phyloP scores from a whole-genome alignment of 2,888 invertebrate genomes.

The Anarsia innoxiella region DNA sequence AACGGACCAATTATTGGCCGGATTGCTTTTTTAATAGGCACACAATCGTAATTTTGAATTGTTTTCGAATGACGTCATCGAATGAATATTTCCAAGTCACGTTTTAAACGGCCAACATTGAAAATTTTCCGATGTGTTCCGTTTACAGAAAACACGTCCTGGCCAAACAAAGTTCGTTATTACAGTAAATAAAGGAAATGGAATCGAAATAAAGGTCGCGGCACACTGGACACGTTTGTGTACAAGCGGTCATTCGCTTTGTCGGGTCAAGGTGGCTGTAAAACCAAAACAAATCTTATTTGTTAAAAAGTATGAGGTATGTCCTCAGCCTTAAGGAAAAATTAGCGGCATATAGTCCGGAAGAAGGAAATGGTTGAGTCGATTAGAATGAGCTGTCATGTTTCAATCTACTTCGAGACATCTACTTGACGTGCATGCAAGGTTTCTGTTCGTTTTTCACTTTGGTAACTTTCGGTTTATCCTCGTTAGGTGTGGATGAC shows the following conservation, averaged over 20 bases:
- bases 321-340: slow-evolving; percentile 3
- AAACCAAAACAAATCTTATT: slow-evolving; percentile 29
- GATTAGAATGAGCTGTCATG: slow-evolving; percentile 11
- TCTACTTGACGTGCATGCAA: too few relatives aligned
- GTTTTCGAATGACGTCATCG: not conserved
- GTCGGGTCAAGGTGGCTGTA: slow-evolving; percentile 45
- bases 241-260: slow-evolving; percentile 36
- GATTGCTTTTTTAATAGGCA: too few relatives aligned
- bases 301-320: slow-evolving; percentile 8
- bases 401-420: slow-evolving; percentile 8
- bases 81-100: not conserved
- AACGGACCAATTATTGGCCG: too few relatives aligned
- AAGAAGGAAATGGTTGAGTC: slow-evolving; percentile 31
- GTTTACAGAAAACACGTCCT: slow-evolving; percentile 2
- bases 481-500: too few relatives aligned
- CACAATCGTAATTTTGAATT: too few relatives aligned
- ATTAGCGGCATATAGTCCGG: slow-evolving; percentile 36
- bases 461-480: too few relatives aligned
- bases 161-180: slow-evolving; percentile 11
- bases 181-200: slow-evolving; percentile 52
- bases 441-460: too few relatives aligned
- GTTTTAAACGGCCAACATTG: slow-evolving; percentile 4
- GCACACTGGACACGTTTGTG: slow-evolving; percentile 32
- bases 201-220: slow-evolving; percentile 45
- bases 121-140: slow-evolving; percentile 9